Conservation (phyloP, 2,797 vertebrate species). For the Cirrhinus molitorella region DNA sequence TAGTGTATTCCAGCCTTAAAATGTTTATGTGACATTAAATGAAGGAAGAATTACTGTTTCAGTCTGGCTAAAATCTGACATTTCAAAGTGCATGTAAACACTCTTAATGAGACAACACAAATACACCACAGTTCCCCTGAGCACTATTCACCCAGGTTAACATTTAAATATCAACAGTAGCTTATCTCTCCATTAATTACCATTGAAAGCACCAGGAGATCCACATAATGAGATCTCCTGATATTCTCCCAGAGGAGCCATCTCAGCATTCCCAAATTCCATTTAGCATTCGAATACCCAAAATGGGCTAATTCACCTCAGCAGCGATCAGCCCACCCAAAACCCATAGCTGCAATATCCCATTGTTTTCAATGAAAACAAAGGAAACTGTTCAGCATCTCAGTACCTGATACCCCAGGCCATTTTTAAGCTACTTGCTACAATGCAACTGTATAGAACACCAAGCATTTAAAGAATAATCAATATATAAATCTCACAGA, state of each 20-base stretch:
- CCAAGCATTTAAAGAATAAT: constrained; percentile 10
- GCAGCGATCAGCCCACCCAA: background rate
- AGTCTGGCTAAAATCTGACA: background rate
- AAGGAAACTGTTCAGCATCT: constrained; percentile 39
- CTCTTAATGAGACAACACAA: constrained; percentile 4
- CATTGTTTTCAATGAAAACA: constrained; percentile 42
- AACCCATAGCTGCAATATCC: constrained; percentile 32
- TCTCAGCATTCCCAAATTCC: constrained; percentile 46
- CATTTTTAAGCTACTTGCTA: constrained; percentile 8
- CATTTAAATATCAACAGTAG: constrained; percentile 53
- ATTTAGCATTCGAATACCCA: constrained; percentile 35
- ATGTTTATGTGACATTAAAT: background rate
- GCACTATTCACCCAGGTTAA: background rate
- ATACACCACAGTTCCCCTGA: background rate
- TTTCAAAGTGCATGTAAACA: background rate
- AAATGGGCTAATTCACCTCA: constrained; percentile 50
- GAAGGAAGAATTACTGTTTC: background rate
- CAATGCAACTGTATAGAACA: background rate
- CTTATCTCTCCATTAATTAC: constrained; percentile 54
- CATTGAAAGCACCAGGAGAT: constrained; percentile 32
- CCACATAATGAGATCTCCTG: constrained; percentile 49
- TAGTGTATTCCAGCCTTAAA: background rate
- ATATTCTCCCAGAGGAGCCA: constrained; percentile 47
- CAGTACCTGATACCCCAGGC: background rate
- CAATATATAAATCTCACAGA: background rate